A percentile compares a stretch with the other conserved stretches of the same genome.
phyloP scores from a whole-genome alignment of 2,888 invertebrate genomes.

The Volucella inflata region DNA sequence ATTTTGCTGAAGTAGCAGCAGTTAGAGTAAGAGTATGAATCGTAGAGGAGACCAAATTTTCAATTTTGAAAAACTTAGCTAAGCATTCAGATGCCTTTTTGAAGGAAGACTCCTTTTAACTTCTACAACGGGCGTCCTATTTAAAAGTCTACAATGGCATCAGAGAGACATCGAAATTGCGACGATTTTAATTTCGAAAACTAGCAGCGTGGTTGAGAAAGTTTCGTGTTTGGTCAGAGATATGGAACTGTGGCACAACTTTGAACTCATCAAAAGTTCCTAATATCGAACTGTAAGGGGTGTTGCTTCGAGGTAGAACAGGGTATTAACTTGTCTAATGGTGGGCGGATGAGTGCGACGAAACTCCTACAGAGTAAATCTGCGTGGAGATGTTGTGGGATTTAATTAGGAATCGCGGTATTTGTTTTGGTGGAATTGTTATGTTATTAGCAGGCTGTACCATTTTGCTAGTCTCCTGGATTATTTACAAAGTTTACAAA shows the following conservation, averaged over 20 bases:
- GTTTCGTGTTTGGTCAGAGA: background rate
- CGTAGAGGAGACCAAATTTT: slow-evolving; percentile 1
- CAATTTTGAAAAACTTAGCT: background rate
- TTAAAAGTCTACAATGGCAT: background rate
- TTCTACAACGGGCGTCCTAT: background rate
- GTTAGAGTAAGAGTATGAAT: background rate
- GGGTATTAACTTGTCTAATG: too few species aligned
- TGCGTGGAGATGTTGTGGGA: too few species aligned
- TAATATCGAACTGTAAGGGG: background rate
- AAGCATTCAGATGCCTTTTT: too few species aligned
- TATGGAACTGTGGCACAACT: background rate
- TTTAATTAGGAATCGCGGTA: too few species aligned
- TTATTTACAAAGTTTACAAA: too few species aligned
- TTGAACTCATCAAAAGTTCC: background rate
- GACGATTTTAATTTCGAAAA: slow-evolving; percentile 2
- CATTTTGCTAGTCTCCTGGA: too few species aligned
- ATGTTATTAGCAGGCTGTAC: too few species aligned
- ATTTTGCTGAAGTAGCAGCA: background rate
- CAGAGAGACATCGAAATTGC: background rate
- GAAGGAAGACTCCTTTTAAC: too few species aligned
- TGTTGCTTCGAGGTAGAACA: too few species aligned
- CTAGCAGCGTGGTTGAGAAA: background rate
- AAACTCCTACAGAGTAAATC: too few species aligned
- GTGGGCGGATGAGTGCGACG: too few species aligned
- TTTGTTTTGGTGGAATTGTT: too few species aligned